A percentile compares a stretch with the other conserved stretches of the same genome.
Evolutionary conservation across 2,888 invertebrate species (phyloP).

Genomic region (Eugnorisma glareosa): DNA sequence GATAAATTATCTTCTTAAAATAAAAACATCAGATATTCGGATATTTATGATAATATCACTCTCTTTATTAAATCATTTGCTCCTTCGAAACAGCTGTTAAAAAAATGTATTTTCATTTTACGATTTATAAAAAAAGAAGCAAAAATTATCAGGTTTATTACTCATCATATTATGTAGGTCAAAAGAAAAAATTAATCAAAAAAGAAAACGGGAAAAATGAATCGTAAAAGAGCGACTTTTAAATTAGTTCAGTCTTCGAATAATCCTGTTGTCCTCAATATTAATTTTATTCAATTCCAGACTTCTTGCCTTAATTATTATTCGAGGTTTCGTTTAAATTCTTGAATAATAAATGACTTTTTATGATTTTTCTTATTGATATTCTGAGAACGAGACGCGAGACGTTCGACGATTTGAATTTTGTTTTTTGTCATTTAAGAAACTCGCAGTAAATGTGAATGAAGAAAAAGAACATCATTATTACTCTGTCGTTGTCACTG

Average conservation of each 20-base stretch:
- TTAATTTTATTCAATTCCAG: slow-evolving; percentile 55
- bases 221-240: slow-evolving; percentile 44
- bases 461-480: background rate
- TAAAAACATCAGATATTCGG: background rate
- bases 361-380: slow-evolving; percentile 35
- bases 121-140: background rate
- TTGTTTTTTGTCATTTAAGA: slow-evolving; percentile 3
- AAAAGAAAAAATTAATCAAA: slow-evolving; percentile 32
- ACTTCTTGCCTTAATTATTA: slow-evolving; percentile 42
- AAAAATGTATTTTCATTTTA: background rate
- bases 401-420: slow-evolving; percentile 22
- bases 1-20: too few species aligned
- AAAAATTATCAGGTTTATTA: background rate
- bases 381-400: background rate
- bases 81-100: background rate
- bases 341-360: slow-evolving; percentile 42
- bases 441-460: background rate
- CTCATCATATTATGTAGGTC: slow-evolving; percentile 3
- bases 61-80: background rate
- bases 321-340: slow-evolving; percentile 33
- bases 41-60: background rate
- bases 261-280: slow-evolving; percentile 48
- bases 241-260: slow-evolving; percentile 44
- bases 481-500: background rate
- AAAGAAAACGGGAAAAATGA: slow-evolving; percentile 22